phyloP scores from a whole-genome alignment of 2,888 invertebrate species.

The Ethmia dodecea region DNA sequence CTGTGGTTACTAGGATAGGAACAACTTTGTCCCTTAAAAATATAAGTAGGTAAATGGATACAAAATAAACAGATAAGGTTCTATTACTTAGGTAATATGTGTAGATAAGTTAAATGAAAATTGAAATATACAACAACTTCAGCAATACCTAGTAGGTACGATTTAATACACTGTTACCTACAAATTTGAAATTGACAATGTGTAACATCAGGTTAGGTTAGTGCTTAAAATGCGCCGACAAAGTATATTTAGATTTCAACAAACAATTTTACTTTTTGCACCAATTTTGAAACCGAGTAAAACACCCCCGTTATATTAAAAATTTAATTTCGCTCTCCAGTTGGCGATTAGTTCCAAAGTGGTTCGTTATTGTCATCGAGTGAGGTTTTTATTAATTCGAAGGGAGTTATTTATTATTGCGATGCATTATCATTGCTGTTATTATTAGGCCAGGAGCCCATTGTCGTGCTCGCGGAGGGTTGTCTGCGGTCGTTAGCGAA shows the following conservation, averaged over 20 bases:
- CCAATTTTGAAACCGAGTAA: conserved; percentile 26
- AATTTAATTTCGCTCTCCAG: conserved; percentile 60
- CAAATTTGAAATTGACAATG: no score
- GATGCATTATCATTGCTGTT: conserved; percentile 59
- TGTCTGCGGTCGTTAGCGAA: conserved; percentile 51
- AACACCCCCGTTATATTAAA: conserved; percentile 41
- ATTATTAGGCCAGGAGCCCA: conserved; percentile 42
- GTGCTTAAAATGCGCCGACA: no score
- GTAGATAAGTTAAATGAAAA: no score
- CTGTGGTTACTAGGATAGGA: no score
- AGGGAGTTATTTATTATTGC: conserved; percentile 55
- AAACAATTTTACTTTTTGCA: not conserved
- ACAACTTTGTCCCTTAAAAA: no score
- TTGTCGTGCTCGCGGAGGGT: conserved; percentile 36
- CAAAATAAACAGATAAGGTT: no score
- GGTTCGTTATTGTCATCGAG: conserved; percentile 66
- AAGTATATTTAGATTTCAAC: not conserved
- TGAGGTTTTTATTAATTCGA: conserved; percentile 72
- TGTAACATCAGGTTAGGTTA: no score
- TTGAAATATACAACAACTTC: no score
- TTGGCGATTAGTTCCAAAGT: conserved; percentile 67
- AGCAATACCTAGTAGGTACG: no score
- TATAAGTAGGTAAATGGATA: no score
- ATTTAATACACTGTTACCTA: no score
- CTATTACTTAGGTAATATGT: no score